Evolutionary conservation across 2,113 vertebrate species (phyloP), one percentile per base, ranked within the genome.

Genomic region (Rhinopithecus roxellana): DNA sequence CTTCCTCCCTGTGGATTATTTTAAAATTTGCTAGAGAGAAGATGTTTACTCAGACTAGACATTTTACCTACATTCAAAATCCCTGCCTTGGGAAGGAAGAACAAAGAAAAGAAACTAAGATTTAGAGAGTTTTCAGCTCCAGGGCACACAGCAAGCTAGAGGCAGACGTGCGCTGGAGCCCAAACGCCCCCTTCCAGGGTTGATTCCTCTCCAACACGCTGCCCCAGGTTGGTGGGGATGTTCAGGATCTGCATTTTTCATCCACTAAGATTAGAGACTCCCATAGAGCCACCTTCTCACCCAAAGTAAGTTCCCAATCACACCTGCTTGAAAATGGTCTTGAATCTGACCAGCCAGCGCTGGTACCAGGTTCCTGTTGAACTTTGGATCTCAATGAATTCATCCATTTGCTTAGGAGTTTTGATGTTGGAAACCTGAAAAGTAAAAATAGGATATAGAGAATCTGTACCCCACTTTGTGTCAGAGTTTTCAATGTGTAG

Each of bases 331-430:
- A 99, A 99, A 78, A 99, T 99, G 10, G 99, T 99, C 0, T 98
- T 98, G 18, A 99, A 98, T 97, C 99, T 99, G 83, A 99, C 99
- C 50, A 99, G 97, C 99, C 99, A 99, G 18, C 99, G 98, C 97
- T 99, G 99, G 81, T 99, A 99, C 97, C 99, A 98, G 4, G 99
- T 99, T 83, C 99, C 99, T 20, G 99, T 99, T 13, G 99, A 99
- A 85, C 99, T 99, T 98, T 99, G 99, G 81, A 99, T 99, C 99
- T 99, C 99, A 82, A 99, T 99, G 82, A 99, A 99, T 96, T 99
- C 99, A 74, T 99, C 99, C 81, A 99, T 98, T 92, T 99, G 99
- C 97, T 99, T 99, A 12, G 99, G 99, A 59, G 99, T 99, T 98
- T 99, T 99, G 97, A 99, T 99, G 80, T 99, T 99, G 84, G 99